phyloP scores from a whole-genome alignment of 1,140 invertebrate genomes.

The Plodia interpunctella region DNA sequence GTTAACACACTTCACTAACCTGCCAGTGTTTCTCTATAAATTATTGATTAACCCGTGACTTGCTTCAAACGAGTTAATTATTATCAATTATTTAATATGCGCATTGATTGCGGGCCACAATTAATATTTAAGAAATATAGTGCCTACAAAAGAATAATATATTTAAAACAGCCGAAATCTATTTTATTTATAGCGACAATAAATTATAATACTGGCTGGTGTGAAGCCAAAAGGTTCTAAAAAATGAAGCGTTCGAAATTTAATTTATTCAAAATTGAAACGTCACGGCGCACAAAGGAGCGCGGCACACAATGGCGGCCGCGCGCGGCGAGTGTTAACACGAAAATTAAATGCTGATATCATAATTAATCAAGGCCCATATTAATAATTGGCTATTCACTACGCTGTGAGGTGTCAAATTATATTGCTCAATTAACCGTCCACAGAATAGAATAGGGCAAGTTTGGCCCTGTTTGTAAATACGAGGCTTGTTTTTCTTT shows the following conservation, averaged over 20 bases:
- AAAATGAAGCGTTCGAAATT: conserved; percentile 76
- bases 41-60: neutral
- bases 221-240: conserved; percentile 55
- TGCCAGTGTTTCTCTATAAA: neutral
- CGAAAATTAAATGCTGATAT: conserved; percentile 76
- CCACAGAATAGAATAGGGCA: conserved; percentile 64
- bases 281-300: conserved; percentile 70
- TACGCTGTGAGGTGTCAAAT: conserved; percentile 70
- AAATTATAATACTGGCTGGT: conserved; percentile 62
- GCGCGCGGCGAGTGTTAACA: conserved; percentile 61
- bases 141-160: conserved; percentile 7
- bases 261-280: conserved; percentile 77
- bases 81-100: conserved; percentile 7
- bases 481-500: conserved; percentile 21
- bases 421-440: conserved; percentile 74
- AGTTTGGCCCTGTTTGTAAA: conserved; percentile 57
- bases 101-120: conserved; percentile 1
- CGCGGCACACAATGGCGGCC: conserved; percentile 54
- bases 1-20: neutral
- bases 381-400: conserved; percentile 77
- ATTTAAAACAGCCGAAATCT: conserved; percentile 45
- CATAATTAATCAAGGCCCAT: conserved; percentile 76
- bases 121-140: neutral
- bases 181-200: conserved; percentile 62
- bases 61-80: conserved; percentile 12